Evolutionary conservation across 2,888 invertebrate genomes (phyloP), one percentile per base, ranked within the genome.

Genomic region (Mesorhabditis belari): DNA sequence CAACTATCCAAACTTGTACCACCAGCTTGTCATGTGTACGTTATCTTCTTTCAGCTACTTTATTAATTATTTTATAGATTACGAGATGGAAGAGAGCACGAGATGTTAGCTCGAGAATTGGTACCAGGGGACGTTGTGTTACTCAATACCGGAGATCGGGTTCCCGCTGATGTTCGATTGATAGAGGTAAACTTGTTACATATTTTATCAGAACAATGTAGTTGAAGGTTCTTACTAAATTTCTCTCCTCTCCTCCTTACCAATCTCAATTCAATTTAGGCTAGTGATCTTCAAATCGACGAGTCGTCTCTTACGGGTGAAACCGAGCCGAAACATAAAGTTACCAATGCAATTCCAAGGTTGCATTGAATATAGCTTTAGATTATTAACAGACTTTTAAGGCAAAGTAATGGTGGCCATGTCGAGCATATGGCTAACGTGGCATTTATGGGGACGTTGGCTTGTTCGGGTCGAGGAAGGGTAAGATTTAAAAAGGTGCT

Each of bases 301-400:
- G 98, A 98, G 84, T 94, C 94, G 57, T 93, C 93, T 71, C 95
- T 99, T 82, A 98, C 98, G 0, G 98, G 98, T 17, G 98, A 99
- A 84, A 94, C 94, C 0, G 92, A 95, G 81, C 95, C 98, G 19
- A 88, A 90, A 0, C 67, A 85, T 85, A 85, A 85, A 69, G 62
- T 17, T n/a, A 35, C n/a, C 44, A 35, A 83, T 73, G 72, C 63
- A 63, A 12, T 35, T 35, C 17, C 35, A 12, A 35, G 35, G 35
- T 17, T 35, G 6, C 17, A 12, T 17, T 12, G n/a, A n/a, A 17
- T 12, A 59, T 23, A 59, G 21, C 17, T 21, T 56, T n/a, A 64
- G 53, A 49, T 55, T 55, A 50, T 56, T 29, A 24, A 17, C 29
- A 25, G 4, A 1, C 67, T 25, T 26, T 50, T 35, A 9, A 35